Percentiles rank a stretch among this genome's conserved stretches.
Conservation (phyloP, 2,113 vertebrate genomes). For the Myiozetetes cayanensis region DNA sequence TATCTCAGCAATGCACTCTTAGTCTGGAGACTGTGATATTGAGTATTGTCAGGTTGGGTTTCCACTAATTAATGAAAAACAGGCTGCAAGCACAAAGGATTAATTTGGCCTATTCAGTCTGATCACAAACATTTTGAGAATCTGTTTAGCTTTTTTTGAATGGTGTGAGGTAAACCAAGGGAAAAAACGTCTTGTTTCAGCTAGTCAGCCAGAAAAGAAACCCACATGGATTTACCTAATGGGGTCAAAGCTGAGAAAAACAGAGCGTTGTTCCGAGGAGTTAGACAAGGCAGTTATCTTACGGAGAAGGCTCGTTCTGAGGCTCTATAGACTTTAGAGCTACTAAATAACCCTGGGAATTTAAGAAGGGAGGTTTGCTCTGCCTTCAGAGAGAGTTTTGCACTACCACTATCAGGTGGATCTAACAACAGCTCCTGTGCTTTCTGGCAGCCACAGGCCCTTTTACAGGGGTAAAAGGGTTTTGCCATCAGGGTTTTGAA, state of each 20-base stretch:
- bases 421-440: background rate
- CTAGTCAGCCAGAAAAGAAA: background rate
- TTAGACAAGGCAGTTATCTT: background rate
- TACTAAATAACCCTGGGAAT: background rate
- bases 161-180: background rate
- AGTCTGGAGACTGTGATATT: slow-evolving; percentile 50
- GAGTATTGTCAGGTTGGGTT: slow-evolving; percentile 47
- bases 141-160: slow-evolving; percentile 48
- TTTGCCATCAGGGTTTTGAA: background rate
- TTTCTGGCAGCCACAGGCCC: background rate
- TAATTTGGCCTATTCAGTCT: slow-evolving; percentile 52
- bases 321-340: background rate
- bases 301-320: background rate
- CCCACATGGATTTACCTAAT: slow-evolving; percentile 5
- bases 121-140: slow-evolving; percentile 50
- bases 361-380: background rate
- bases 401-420: background rate
- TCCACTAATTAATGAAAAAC: slow-evolving; percentile 59
- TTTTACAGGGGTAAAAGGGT: background rate
- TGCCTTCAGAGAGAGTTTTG: background rate
- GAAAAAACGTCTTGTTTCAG: background rate
- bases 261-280: background rate
- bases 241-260: slow-evolving; percentile 25
- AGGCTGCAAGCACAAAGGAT: slow-evolving; percentile 54
- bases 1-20: slow-evolving; percentile 49